Evolutionary conservation across 2,888 invertebrate species (phyloP).

Genomic region (Stenolophus ochropezus): DNA sequence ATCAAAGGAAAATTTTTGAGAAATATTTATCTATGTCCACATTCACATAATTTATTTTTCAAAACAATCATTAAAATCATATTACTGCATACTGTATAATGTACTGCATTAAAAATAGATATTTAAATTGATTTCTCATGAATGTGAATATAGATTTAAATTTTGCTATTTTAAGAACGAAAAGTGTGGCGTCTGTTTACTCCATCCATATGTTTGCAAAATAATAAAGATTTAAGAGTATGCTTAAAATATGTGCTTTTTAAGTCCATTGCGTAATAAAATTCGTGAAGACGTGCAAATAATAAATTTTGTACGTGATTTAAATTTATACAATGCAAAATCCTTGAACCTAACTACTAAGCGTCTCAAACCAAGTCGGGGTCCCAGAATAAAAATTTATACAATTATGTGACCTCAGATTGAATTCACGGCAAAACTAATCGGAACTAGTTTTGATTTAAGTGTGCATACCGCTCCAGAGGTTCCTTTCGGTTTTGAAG

Average conservation of each 20-base stretch:
- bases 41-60: too few species aligned
- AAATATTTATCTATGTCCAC: too few species aligned
- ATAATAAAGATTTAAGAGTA: neutral
- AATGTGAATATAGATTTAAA: too few species aligned
- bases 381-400: constrained; percentile 18
- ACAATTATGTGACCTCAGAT: constrained; percentile 21
- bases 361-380: constrained; percentile 11
- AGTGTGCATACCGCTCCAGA: constrained; percentile 85
- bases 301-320: neutral
- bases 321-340: constrained; percentile 6
- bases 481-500: constrained; percentile 95
- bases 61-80: too few species aligned
- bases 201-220: too few species aligned
- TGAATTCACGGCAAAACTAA: neutral
- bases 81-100: too few species aligned
- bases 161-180: too few species aligned
- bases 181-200: too few species aligned
- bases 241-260: neutral
- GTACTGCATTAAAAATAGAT: too few species aligned
- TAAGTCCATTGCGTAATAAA: neutral
- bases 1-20: too few species aligned
- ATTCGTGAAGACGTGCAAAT: constrained; percentile 6
- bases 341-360: constrained; percentile 35
- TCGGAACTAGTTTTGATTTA: constrained; percentile 26
- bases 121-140: too few species aligned